Evolutionary conservation across 1,140 invertebrate genomes (phyloP).

Genomic region (Sycobia sp.): DNA sequence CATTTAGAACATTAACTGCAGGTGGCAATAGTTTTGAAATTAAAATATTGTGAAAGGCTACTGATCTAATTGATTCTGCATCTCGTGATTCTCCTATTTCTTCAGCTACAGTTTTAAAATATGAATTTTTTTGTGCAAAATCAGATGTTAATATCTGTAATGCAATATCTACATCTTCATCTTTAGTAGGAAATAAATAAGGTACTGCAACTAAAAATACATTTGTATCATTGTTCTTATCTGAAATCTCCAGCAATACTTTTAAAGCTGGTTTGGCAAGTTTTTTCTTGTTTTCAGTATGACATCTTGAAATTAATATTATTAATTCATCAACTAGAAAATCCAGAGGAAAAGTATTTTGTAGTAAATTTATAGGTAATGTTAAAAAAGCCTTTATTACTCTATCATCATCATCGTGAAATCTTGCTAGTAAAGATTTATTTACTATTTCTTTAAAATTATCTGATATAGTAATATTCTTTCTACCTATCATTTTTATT

Average conservation of each 20-base stretch:
- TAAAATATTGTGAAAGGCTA: slow-evolving; percentile 54
- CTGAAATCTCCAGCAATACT: slow-evolving; percentile 50
- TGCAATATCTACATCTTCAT: slow-evolving; percentile 58
- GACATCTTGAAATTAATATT: slow-evolving; percentile 49
- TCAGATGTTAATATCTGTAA: slow-evolving; percentile 61
- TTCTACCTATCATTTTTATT: slow-evolving; percentile 51
- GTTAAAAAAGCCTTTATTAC: slow-evolving; percentile 48
- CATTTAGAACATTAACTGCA: slow-evolving; percentile 44
- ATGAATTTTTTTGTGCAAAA: slow-evolving; percentile 58
- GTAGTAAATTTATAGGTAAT: slow-evolving; percentile 45
- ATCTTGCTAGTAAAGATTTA: slow-evolving; percentile 46
- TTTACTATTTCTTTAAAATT: slow-evolving; percentile 46
- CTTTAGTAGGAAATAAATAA: slow-evolving; percentile 64
- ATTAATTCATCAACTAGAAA: slow-evolving; percentile 51
- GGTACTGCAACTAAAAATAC: slow-evolving; percentile 63
- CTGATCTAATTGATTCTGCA: slow-evolving; percentile 45
- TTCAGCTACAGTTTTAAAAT: slow-evolving; percentile 51
- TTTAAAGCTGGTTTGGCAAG: slow-evolving; percentile 50
- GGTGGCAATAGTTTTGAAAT: slow-evolving; percentile 49
- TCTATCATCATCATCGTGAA: slow-evolving; percentile 48
- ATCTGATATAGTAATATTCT: slow-evolving; percentile 42
- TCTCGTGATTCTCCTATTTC: slow-evolving; percentile 49
- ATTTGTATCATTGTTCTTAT: slow-evolving; percentile 47
- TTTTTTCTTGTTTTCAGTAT: slow-evolving; percentile 38
- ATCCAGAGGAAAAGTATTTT: slow-evolving; percentile 42